Evolutionary conservation across 2,888 invertebrate species (phyloP), one percentile per base, ranked within the genome.

Genomic region (Blastobasis lacticolella): DNA sequence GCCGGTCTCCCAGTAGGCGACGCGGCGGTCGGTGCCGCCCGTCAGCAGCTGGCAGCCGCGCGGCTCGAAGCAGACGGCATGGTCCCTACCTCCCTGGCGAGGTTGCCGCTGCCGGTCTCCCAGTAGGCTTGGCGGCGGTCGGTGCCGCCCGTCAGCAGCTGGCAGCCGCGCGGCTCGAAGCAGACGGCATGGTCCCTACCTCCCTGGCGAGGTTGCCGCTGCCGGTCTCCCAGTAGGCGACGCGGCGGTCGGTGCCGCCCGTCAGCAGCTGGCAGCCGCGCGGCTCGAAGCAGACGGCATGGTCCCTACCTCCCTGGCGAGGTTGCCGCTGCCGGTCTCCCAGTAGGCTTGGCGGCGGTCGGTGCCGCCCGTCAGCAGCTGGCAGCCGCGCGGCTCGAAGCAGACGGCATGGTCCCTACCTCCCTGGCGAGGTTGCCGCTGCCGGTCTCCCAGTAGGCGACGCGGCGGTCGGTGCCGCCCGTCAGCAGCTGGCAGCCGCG

Each of bases 41-140:
- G 96, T 95, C 10, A 95, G 81, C 54, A 96, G 90, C 76, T 96
- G 96, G 42, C 94, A 93, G 40, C 92, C 93, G 5, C 85, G 90
- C 7, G 94, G 93, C 73, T 91, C 92, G 75, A 92, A 95, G 57
- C 90, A 88, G 0, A 93, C 92, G 66, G 23, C 23, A 23, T 23
- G 23, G 23, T 23, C 23, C 23, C 23, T 23, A 91, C 79, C 85
- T 97, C 95, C 36, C 97, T 88, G 8, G 97, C 93, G 38, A 94
- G 82, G 57, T 94, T 92, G 0, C 96, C 97, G 78, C 96, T 96
- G 54, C 92, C 90, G 0, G 92, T 91, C 83, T 97, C 97, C 96
- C 97, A 98, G 80, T 97, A 98, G 40, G 94, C 91, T 53, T 95
- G 91, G 62, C 95, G 93, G 5, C 96, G 89, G 81, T 97, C 96